Conservation (phyloP, 2,888 invertebrate species). For the Oscheius myriophilus region DNA sequence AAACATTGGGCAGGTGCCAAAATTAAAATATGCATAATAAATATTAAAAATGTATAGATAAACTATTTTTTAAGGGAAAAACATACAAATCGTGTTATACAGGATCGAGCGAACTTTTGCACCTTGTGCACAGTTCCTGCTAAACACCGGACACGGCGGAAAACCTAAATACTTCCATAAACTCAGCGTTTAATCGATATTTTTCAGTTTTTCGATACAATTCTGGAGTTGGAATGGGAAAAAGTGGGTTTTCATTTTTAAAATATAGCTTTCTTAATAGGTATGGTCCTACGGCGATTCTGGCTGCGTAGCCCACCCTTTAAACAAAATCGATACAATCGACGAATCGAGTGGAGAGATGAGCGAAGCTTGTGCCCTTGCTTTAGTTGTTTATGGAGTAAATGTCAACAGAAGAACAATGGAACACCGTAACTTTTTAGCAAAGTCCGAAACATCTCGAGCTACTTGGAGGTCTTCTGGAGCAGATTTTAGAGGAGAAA, state of each 20-base stretch:
- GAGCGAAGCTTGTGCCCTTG: conserved; percentile 92
- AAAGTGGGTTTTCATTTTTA: conserved; percentile 77
- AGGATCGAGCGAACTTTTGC: too few species aligned
- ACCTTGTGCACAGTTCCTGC: background rate
- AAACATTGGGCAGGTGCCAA: too few species aligned
- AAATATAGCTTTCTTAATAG: background rate
- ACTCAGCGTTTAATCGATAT: conserved; percentile 16
- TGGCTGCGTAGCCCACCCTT: conserved; percentile 82
- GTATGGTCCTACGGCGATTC: conserved; percentile 85
- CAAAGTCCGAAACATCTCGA: conserved; percentile 80
- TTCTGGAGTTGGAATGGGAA: conserved; percentile 92
- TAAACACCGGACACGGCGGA: too few species aligned
- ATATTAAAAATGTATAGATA: too few species aligned
- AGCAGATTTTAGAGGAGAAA: conserved; percentile 94
- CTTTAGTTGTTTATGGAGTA: conserved; percentile 95
- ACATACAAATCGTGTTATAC: too few species aligned
- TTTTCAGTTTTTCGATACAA: conserved; percentile 92
- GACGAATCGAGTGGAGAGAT: conserved; percentile 88
- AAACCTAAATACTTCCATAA: too few species aligned
- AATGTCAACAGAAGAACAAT: too few species aligned
- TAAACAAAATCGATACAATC: conserved; percentile 93
- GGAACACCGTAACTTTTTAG: too few species aligned
- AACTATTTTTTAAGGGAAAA: too few species aligned
- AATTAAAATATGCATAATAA: too few species aligned
- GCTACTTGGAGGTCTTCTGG: conserved; percentile 89